Evolutionary conservation across 92 coral and sea anemone genomes (phyloP).

Genomic region (Porites lobata): DNA sequence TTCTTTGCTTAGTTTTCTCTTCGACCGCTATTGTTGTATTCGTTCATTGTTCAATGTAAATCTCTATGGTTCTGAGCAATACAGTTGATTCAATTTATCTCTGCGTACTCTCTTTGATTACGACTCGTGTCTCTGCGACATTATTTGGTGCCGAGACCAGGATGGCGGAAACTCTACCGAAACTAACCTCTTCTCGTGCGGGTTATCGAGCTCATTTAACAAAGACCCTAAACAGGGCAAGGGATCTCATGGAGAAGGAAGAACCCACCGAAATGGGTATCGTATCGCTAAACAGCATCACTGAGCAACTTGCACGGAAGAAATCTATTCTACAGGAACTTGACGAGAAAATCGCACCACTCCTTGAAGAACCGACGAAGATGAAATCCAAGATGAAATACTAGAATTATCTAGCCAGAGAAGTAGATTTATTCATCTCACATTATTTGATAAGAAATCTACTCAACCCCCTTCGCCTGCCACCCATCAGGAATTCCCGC

Average conservation of each 20-base stretch:
- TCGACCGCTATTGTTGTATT: too few species aligned
- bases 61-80: too few species aligned
- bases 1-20: too few species aligned
- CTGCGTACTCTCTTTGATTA: background rate
- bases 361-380: constrained; percentile 48
- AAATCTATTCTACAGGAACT: constrained; percentile 26
- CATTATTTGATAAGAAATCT: constrained; percentile 9
- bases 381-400: constrained; percentile 33
- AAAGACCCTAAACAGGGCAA: constrained; percentile 34
- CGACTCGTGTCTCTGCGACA: background rate
- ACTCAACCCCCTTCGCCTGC: constrained; percentile 49
- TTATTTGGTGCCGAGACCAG: constrained; percentile 68
- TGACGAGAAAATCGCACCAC: constrained; percentile 44
- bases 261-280: constrained; percentile 21
- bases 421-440: constrained; percentile 38
- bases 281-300: constrained; percentile 30
- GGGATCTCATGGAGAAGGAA: constrained; percentile 39
- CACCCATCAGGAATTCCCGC: constrained; percentile 58
- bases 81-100: background rate
- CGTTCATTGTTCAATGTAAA: too few species aligned
- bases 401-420: constrained; percentile 50
- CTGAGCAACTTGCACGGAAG: constrained; percentile 55
- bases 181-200: constrained; percentile 54
- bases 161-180: constrained; percentile 43
- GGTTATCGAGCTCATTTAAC: constrained; percentile 62